Conservation (phyloP, 2,888 invertebrate species). For the Halocaridina rubra region DNA sequence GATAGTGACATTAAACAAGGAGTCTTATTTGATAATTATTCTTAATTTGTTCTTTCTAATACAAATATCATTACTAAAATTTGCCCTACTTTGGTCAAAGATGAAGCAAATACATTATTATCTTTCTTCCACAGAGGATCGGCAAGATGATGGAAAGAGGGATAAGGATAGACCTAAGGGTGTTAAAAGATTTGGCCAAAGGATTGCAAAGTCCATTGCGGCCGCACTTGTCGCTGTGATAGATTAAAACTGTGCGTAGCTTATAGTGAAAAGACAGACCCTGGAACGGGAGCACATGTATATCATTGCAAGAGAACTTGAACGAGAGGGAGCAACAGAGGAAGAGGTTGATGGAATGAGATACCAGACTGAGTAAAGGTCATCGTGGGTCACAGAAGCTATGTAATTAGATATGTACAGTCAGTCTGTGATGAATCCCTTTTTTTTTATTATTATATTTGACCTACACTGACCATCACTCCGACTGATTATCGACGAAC, state of each 20-base stretch:
- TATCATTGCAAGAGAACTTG: no score
- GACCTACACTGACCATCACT: conserved; percentile 39
- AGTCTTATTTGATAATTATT: no score
- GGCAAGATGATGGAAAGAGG: conserved; percentile 48
- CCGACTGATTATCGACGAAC: conserved; percentile 6
- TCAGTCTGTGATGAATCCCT: conserved; percentile 55
- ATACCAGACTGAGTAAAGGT: conserved; percentile 11
- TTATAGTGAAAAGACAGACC: conserved; percentile 54
- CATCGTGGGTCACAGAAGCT: conserved; percentile 15
- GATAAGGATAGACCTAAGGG: conserved; percentile 60
- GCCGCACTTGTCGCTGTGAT: conserved; percentile 64
- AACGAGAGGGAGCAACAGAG: no score
- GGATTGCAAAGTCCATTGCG: conserved; percentile 60
- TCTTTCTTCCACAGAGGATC: conserved; percentile 34
- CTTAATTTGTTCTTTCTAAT: no score
- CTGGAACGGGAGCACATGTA: conserved; percentile 43
- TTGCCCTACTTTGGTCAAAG: no score
- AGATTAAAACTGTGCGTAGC: conserved; percentile 61
- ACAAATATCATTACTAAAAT: no score
- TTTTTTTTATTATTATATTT: background rate
- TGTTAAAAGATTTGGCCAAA: conserved; percentile 60
- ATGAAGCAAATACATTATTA: no score
- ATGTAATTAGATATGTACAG: conserved; percentile 59
- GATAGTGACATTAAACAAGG: no score
- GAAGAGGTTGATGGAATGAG: background rate